These are phyloP conservation scores for Phalera bucephala DNA, from an alignment of 2,888 invertebrate species.

Conservation along the genomic window DNA sequence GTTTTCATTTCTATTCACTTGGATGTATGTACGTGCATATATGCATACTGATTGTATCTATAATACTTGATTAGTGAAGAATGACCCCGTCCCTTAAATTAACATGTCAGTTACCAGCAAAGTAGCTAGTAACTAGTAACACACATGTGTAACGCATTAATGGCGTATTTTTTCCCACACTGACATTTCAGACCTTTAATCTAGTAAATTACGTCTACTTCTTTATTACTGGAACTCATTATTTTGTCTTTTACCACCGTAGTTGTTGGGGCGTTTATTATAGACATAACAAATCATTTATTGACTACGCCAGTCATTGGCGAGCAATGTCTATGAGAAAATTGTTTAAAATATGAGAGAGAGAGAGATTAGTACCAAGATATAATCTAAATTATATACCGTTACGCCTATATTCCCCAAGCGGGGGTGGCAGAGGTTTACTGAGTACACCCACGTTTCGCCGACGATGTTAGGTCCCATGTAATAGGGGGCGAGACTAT, in stretches of 20 bases:
- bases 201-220: constrained; percentile 11
- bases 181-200: constrained; percentile 21
- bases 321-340: too few relatives aligned
- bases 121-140: constrained; percentile 22
- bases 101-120: constrained; percentile 16
- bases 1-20: background rate
- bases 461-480: too few relatives aligned
- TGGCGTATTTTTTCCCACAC: constrained; percentile 25
- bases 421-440: too few relatives aligned
- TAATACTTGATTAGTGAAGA: background rate
- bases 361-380: too few relatives aligned
- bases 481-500: too few relatives aligned
- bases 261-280: too few relatives aligned
- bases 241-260: background rate
- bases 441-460: too few relatives aligned
- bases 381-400: too few relatives aligned
- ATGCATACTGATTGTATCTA: background rate
- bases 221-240: constrained; percentile 4
- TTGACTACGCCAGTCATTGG: too few relatives aligned
- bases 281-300: too few relatives aligned
- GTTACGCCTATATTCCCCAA: too few relatives aligned
- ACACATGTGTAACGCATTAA: constrained; percentile 17
- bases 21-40: background rate
- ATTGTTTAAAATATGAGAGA: too few relatives aligned
- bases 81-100: constrained; percentile 12